A percentile compares a stretch with the other conserved stretches of the same genome.
Evolutionary conservation across 2,888 invertebrate species (phyloP).

Genomic region (Eupithecia abbreviata): DNA sequence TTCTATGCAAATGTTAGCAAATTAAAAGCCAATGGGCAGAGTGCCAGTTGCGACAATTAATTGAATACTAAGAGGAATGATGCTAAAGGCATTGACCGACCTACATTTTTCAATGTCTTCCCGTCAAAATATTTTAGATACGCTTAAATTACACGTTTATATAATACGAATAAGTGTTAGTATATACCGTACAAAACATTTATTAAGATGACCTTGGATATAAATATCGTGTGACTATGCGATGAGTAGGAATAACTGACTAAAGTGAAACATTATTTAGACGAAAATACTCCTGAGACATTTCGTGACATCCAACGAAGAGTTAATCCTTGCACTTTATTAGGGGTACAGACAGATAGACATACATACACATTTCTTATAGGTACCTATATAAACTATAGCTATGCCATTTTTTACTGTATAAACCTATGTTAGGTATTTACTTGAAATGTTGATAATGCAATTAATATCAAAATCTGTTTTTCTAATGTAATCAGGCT

Average conservation of each 20-base stretch:
- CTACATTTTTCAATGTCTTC: slow-evolving; percentile 47
- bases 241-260: background rate
- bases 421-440: no score
- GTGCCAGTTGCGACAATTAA: slow-evolving; percentile 65
- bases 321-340: background rate
- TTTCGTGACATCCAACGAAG: background rate
- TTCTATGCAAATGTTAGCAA: slow-evolving; percentile 49
- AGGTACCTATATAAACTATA: no score
- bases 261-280: background rate
- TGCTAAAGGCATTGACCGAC: slow-evolving; percentile 59
- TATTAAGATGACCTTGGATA: slow-evolving; percentile 9
- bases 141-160: slow-evolving; percentile 11
- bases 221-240: background rate
- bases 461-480: no score
- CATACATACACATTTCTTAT: no score
- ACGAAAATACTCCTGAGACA: background rate
- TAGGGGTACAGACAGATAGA: no score
- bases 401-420: no score
- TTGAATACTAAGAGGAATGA: slow-evolving; percentile 49
- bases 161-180: background rate
- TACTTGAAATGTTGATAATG: no score
- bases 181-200: slow-evolving; percentile 14
- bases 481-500: no score
- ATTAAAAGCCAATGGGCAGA: slow-evolving; percentile 62
- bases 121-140: slow-evolving; percentile 31